phyloP scores from a whole-genome alignment of 30 jellyfish, hydroid and myxozoan genomes.

The Aurelia aurita region DNA sequence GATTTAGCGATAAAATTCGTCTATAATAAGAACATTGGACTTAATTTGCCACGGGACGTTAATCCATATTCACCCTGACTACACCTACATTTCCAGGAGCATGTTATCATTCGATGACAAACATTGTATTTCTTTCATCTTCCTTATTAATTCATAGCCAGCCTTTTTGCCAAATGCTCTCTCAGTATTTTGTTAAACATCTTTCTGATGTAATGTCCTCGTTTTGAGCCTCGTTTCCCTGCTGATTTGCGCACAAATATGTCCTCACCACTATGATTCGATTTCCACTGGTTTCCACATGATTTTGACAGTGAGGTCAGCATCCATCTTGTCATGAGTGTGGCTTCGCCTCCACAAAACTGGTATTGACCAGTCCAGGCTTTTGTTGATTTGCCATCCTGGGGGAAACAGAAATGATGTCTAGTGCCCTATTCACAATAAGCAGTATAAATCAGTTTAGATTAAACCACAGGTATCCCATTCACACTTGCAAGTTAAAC shows the following conservation, averaged over 20 bases:
- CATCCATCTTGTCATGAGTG: slow-evolving; percentile 78
- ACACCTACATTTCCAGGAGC: no score
- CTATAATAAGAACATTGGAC: no score
- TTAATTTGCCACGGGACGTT: no score
- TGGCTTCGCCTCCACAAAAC: slow-evolving; percentile 66
- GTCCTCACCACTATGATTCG: slow-evolving; percentile 62
- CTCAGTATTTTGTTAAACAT: slow-evolving; percentile 42
- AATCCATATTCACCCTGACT: no score
- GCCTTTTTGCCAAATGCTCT: neutral
- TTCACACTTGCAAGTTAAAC: no score
- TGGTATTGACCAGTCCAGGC: slow-evolving; percentile 90
- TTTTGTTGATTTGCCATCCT: slow-evolving; percentile 70
- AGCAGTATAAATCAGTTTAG: no score
- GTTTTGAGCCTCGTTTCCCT: slow-evolving; percentile 45
- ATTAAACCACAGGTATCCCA: no score
- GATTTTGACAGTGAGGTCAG: slow-evolving; percentile 71
- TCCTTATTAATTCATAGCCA: neutral
- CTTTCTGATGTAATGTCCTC: slow-evolving; percentile 57
- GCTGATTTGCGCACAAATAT: slow-evolving; percentile 75
- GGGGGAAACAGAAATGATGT: neutral
- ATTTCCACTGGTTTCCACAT: slow-evolving; percentile 62
- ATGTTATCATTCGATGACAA: no score
- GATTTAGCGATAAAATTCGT: no score
- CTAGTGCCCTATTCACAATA: no score
- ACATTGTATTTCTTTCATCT: no score